phyloP scores from a whole-genome alignment of 2,797 vertebrate species.

The Gymnoscopelus braueri region DNA sequence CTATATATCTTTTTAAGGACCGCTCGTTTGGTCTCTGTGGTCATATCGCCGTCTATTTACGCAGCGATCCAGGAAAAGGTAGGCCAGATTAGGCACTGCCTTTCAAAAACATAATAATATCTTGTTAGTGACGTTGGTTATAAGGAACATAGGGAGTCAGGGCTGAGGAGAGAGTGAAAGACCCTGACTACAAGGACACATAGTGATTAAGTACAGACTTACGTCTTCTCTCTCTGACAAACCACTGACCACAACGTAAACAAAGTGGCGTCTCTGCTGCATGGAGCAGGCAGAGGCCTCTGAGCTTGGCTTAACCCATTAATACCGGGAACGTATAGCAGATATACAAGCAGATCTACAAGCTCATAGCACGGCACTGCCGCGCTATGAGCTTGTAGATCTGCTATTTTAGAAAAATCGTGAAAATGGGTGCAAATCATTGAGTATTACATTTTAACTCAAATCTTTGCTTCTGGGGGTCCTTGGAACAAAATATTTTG shows the following conservation, averaged over 20 bases:
- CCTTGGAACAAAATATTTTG: too few species aligned
- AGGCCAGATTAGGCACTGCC: slow-evolving; percentile 7
- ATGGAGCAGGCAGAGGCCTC: not conserved
- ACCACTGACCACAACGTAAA: slow-evolving; percentile 1
- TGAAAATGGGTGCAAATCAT: too few species aligned
- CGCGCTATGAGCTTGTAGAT: too few species aligned
- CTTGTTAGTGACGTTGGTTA: not conserved
- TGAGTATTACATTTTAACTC: too few species aligned
- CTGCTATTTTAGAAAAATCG: too few species aligned
- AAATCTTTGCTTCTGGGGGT: too few species aligned
- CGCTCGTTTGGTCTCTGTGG: slow-evolving; percentile 15
- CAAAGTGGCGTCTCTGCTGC: slow-evolving; percentile 4
- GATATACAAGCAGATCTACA: too few species aligned
- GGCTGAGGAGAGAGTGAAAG: not conserved
- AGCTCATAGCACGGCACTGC: too few species aligned
- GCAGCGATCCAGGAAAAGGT: slow-evolving; percentile 16
- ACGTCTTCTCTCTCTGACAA: not conserved
- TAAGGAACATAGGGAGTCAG: not conserved
- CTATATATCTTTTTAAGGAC: slow-evolving; percentile 15
- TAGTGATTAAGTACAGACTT: not conserved
- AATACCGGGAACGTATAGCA: too few species aligned
- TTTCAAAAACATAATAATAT: not conserved
- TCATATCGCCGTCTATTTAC: slow-evolving; percentile 2
- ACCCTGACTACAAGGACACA: not conserved
- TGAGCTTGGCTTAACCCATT: not conserved